Evolutionary conservation across 2,888 invertebrate genomes (phyloP).

Genomic region (Camponotus fellah): DNA sequence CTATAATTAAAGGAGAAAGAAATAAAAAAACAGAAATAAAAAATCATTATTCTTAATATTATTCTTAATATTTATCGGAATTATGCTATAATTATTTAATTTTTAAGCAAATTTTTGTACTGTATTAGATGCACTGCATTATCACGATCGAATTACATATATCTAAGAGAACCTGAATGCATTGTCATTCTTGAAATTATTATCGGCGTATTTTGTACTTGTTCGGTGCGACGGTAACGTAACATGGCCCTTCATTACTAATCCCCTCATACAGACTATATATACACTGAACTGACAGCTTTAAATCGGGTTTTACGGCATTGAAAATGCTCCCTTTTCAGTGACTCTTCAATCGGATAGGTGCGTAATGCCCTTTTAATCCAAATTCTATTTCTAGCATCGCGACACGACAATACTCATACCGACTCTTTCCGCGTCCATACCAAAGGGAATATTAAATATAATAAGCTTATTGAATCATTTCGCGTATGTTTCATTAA

Average conservation of each 20-base stretch:
- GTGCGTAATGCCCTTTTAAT: constrained; percentile 50
- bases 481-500: background rate
- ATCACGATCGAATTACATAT: background rate
- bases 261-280: constrained; percentile 27
- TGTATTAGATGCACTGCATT: background rate
- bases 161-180: background rate
- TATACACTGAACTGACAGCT: constrained; percentile 43
- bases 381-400: constrained; percentile 50
- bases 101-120: background rate
- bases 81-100: background rate
- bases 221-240: constrained; percentile 35
- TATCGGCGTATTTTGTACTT: constrained; percentile 24
- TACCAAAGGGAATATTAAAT: background rate
- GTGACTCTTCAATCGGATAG: constrained; percentile 48
- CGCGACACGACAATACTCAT: constrained; percentile 10
- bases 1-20: background rate
- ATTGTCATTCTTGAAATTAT: constrained; percentile 42
- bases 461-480: constrained; percentile 28
- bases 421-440: constrained; percentile 5
- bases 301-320: constrained; percentile 52
- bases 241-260: constrained; percentile 49
- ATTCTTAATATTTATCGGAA: too few species aligned
- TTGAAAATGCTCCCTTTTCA: constrained; percentile 52
- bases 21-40: background rate
- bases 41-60: background rate